Evolutionary conservation across 2,113 vertebrate species (phyloP).

Genomic region (Actenoides hombroni): DNA sequence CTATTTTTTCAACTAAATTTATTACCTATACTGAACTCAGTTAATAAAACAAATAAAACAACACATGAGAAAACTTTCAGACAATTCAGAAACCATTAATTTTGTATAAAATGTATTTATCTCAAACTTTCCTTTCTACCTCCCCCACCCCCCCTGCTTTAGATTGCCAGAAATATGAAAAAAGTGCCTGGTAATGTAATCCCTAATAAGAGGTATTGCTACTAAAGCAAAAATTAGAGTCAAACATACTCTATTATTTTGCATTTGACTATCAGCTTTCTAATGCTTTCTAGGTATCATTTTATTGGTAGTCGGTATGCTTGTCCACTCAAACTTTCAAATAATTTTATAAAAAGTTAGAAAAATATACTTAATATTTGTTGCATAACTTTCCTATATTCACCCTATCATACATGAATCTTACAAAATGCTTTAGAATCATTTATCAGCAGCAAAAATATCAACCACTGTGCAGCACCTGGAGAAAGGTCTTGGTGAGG

Average conservation of each 20-base stretch:
- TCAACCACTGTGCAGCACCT: background rate
- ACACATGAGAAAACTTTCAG: background rate
- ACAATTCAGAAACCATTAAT: background rate
- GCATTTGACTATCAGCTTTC: constrained; percentile 15
- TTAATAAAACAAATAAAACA: constrained; percentile 35
- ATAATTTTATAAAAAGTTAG: constrained; percentile 75
- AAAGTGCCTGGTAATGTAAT: background rate
- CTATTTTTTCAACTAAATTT: background rate
- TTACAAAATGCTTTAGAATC: constrained; percentile 62
- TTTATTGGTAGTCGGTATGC: background rate
- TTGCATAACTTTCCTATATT: constrained; percentile 51
- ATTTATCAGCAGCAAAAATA: constrained; percentile 48
- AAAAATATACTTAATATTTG: constrained; percentile 75
- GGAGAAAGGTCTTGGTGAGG: background rate
- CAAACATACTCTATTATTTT: constrained; percentile 2
- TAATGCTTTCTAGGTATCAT: constrained; percentile 25
- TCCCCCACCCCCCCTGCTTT: background rate
- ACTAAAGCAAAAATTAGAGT: background rate
- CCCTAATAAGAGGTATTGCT: constrained; percentile 9
- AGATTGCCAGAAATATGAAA: constrained; percentile 9
- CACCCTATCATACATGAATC: constrained; percentile 36
- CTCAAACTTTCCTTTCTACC: background rate
- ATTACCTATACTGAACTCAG: background rate
- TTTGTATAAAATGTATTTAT: constrained; percentile 43
- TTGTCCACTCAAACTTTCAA: constrained; percentile 39